These are phyloP conservation scores for Aphelenchoides besseyi DNA, from an alignment of 1,140 invertebrate genomes.

Conservation along the genomic window DNA sequence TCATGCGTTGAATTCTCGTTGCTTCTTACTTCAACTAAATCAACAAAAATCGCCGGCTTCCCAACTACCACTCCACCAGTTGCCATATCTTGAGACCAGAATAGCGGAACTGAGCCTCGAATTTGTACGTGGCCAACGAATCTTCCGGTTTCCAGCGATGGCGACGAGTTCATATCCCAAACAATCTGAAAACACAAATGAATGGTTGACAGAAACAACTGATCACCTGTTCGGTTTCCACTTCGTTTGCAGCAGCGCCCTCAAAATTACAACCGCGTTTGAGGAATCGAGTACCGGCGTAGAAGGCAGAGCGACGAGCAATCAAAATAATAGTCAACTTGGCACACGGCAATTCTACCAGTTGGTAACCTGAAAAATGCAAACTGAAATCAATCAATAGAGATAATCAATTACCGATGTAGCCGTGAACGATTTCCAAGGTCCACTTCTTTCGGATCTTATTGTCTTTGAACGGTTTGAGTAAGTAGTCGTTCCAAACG, in stretches of 20 bases:
- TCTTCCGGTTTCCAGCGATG: constrained; percentile 41
- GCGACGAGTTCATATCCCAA: constrained; percentile 53
- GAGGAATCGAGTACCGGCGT: constrained; percentile 59
- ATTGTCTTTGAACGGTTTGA: constrained; percentile 53
- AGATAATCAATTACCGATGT: constrained; percentile 43
- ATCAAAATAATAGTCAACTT: constrained; percentile 53
- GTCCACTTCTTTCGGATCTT: constrained; percentile 47
- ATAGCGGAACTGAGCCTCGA: constrained; percentile 59
- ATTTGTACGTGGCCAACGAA: constrained; percentile 57
- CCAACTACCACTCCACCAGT: constrained; percentile 55
- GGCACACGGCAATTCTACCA: constrained; percentile 52
- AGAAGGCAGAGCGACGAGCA: constrained; percentile 55
- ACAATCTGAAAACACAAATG: constrained; percentile 38
- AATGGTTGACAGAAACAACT: neutral
- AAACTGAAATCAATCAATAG: constrained; percentile 10
- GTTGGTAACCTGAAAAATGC: constrained; percentile 48
- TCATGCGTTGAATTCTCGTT: too few species aligned
- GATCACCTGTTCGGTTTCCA: constrained; percentile 57
- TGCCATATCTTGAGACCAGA: constrained; percentile 61
- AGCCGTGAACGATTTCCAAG: constrained; percentile 59
- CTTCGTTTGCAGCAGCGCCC: constrained; percentile 59
- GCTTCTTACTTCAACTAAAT: constrained; percentile 32
- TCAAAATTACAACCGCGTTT: constrained; percentile 60
- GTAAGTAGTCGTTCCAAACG: constrained; percentile 60
- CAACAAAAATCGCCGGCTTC: constrained; percentile 58